Percentiles rank a stretch among this genome's conserved stretches.
These are phyloP conservation scores for Mactromeris polynyma DNA, from an alignment of 2,888 invertebrate species.

Conservation along the genomic window DNA sequence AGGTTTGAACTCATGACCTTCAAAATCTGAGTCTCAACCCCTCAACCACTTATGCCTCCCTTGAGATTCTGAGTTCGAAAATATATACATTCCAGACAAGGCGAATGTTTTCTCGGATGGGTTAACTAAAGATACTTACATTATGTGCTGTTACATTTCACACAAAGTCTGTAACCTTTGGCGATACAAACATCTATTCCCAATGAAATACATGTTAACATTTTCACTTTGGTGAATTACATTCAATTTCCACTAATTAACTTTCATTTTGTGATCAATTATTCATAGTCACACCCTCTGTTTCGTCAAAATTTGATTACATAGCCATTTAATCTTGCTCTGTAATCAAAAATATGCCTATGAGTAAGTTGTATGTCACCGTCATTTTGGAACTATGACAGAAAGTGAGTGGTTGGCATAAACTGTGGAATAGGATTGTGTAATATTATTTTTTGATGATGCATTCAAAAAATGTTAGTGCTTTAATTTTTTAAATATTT, in stretches of 20 bases:
- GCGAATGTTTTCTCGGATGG: too few species aligned
- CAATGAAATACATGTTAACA: not conserved
- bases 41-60: too few species aligned
- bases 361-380: not conserved
- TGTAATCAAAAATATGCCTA: not conserved
- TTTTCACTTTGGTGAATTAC: slow-evolving; percentile 1
- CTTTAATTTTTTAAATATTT: not conserved
- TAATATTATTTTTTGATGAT: not conserved
- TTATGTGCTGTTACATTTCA: not conserved
- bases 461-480: slow-evolving; percentile 11
- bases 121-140: too few species aligned
- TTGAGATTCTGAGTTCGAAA: too few species aligned
- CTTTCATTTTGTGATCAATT: slow-evolving; percentile 33
- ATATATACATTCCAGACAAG: too few species aligned
- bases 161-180: not conserved
- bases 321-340: not conserved
- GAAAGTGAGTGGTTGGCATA: slow-evolving; percentile 5
- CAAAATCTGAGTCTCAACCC: too few species aligned
- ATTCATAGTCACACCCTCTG: slow-evolving; percentile 40
- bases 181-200: not conserved
- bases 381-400: not conserved
- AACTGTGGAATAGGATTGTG: not conserved
- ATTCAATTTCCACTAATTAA: slow-evolving; percentile 24
- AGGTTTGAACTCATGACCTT: too few species aligned
- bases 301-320: slow-evolving; percentile 26